Conservation (phyloP, 2,888 invertebrate genomes). For the Nebria salina region DNA sequence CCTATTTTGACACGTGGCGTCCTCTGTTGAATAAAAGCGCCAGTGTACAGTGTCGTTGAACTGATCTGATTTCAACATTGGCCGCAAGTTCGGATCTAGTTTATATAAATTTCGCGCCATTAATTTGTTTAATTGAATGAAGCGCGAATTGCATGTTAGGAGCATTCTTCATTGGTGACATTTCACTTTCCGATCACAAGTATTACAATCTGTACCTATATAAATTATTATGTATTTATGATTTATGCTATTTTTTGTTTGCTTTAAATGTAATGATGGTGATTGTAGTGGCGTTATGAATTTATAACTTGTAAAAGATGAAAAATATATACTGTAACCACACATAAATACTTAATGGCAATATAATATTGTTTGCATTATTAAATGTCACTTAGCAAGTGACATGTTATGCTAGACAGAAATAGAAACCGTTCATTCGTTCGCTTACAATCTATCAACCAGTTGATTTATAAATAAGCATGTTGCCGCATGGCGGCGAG, state of each 20-base stretch:
- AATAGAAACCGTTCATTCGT: constrained; percentile 1
- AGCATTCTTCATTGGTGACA: no score
- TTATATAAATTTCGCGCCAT: not conserved
- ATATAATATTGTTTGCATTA: not conserved
- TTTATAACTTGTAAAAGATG: no score
- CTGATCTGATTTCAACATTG: not conserved
- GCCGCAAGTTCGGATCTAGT: not conserved
- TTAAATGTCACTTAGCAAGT: not conserved
- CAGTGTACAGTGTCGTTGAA: not conserved
- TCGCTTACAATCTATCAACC: not conserved
- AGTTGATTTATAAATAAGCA: constrained; percentile 1
- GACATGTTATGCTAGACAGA: not conserved
- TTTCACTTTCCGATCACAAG: no score
- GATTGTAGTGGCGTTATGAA: no score
- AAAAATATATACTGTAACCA: not conserved
- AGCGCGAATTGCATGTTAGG: no score
- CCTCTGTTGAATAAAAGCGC: not conserved
- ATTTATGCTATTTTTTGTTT: no score
- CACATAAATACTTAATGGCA: not conserved
- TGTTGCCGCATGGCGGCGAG: not conserved
- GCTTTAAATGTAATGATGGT: no score
- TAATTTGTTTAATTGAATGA: not conserved
- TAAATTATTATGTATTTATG: no score
- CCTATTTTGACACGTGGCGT: not conserved
- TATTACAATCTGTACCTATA: no score